Conservation (phyloP, 1,140 invertebrate genomes). For the Portunus trituberculatus region DNA sequence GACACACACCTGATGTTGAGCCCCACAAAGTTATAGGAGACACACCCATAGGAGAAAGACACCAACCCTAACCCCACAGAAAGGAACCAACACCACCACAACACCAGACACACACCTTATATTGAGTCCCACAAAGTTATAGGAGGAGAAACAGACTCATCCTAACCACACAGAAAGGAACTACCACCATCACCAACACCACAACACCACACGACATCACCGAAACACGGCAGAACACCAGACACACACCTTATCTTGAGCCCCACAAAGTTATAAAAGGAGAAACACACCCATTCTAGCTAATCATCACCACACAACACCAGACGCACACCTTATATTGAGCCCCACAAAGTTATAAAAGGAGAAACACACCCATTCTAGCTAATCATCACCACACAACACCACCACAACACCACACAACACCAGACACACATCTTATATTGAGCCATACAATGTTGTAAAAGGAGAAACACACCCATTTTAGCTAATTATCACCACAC, state of each 20-base stretch:
- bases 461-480: too few relatives aligned
- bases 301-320: not conserved
- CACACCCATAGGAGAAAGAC: too few relatives aligned
- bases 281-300: too few relatives aligned
- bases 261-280: not conserved
- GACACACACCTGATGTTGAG: too few relatives aligned
- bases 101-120: slow-evolving; percentile 33
- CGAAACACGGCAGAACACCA: not conserved
- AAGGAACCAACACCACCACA: not conserved
- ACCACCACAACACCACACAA: not conserved
- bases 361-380: too few relatives aligned
- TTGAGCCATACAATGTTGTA: not conserved
- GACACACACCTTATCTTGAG: slow-evolving; percentile 22
- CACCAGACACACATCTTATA: slow-evolving; percentile 15
- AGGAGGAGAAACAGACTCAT: not conserved
- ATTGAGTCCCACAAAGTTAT: not conserved
- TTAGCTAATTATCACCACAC: too few relatives aligned
- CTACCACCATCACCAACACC: too few relatives aligned
- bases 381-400: not conserved
- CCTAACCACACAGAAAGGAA: too few relatives aligned
- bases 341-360: slow-evolving; percentile 83
- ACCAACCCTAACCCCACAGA: too few relatives aligned
- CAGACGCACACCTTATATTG: slow-evolving; percentile 86
- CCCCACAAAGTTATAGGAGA: too few relatives aligned
- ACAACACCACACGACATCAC: too few relatives aligned